phyloP scores from a whole-genome alignment of 2,888 invertebrate species.

The Microchrysa polita region DNA sequence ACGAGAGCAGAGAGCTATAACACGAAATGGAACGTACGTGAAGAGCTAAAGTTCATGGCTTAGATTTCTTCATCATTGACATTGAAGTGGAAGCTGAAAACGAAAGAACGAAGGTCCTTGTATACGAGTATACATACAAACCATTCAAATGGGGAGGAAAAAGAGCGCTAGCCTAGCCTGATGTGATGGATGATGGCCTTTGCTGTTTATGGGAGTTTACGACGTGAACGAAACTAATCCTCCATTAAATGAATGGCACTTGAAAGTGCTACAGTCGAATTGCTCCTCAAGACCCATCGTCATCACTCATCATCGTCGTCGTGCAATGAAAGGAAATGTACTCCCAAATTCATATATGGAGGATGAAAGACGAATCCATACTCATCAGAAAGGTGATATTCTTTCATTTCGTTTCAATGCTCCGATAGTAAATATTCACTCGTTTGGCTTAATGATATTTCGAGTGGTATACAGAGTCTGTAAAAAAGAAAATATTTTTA shows the following conservation, averaged over 20 bases:
- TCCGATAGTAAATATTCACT: background rate
- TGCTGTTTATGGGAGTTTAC: slow-evolving; percentile 22
- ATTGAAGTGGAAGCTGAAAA: slow-evolving; percentile 11
- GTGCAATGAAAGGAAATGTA: background rate
- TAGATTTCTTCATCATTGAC: slow-evolving; percentile 26
- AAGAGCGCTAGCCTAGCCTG: background rate
- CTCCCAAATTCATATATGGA: background rate
- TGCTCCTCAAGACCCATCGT: background rate
- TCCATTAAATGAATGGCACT: slow-evolving; percentile 23
- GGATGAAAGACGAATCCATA: background rate
- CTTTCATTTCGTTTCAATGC: slow-evolving; percentile 17
- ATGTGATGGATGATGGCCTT: slow-evolving; percentile 33
- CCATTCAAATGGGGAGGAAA: background rate
- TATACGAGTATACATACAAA: no score
- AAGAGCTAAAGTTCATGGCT: slow-evolving; percentile 30
- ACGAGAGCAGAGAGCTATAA: slow-evolving; percentile 20
- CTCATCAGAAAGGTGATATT: slow-evolving; percentile 4
- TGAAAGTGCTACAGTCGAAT: slow-evolving; percentile 8
- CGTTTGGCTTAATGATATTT: background rate
- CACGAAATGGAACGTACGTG: slow-evolving; percentile 22
- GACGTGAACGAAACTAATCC: slow-evolving; percentile 30
- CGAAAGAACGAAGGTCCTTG: background rate
- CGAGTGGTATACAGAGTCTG: slow-evolving; percentile 3
- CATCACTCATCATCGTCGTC: no score
- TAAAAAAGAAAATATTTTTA: background rate